Evolutionary conservation across 2,113 vertebrate genomes (phyloP).

Genomic region (Entomyzon cyanotis): DNA sequence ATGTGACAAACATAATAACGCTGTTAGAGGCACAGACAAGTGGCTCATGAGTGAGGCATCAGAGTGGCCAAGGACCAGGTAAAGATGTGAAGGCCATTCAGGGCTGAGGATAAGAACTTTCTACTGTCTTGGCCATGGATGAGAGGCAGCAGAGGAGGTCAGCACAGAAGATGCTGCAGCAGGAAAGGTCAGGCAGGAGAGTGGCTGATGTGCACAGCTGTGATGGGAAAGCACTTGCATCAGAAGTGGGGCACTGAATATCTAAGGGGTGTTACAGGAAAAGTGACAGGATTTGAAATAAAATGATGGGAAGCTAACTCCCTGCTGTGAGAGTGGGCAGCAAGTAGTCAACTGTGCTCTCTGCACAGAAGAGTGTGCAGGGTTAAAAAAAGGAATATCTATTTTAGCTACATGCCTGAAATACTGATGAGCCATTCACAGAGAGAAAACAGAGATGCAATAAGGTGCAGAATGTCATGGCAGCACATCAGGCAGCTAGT

Average conservation of each 20-base stretch:
- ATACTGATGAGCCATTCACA: background rate
- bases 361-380: background rate
- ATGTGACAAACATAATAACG: background rate
- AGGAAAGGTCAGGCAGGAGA: background rate
- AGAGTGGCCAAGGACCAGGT: background rate
- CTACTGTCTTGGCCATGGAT: accelerated
- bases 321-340: background rate
- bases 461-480: background rate
- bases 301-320: background rate
- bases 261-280: background rate
- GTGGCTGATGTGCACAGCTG: background rate
- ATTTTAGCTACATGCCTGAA: background rate
- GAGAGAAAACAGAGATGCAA: background rate
- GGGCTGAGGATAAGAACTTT: background rate
- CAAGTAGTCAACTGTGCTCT: background rate
- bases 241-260: background rate
- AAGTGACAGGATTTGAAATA: background rate
- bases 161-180: background rate
- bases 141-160: background rate
- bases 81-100: background rate
- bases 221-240: background rate
- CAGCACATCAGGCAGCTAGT: background rate
- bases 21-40: background rate
- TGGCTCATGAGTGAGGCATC: background rate
- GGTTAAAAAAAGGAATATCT: background rate